Conservation (phyloP, 2,113 vertebrate genomes). For the Brachirus orientalis region DNA sequence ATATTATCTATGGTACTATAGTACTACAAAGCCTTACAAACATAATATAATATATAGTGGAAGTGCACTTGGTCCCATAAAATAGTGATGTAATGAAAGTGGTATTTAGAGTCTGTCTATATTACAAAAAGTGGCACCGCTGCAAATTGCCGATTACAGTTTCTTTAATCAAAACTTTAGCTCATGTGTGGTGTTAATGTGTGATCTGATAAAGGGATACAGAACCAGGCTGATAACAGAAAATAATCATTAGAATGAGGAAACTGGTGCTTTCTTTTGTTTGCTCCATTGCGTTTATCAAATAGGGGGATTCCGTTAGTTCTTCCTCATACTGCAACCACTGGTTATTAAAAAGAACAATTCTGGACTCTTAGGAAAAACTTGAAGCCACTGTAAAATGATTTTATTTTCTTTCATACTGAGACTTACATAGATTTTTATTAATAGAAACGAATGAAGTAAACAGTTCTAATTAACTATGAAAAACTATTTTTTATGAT, state of each 20-base stretch:
- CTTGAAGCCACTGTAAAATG: neutral
- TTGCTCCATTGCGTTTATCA: neutral
- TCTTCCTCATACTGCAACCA: neutral
- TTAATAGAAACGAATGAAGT: no score
- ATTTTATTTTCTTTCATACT: neutral
- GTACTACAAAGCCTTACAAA: no score
- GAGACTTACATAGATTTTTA: no score
- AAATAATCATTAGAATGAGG: neutral
- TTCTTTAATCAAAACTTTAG: constrained; percentile 7
- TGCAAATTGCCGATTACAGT: neutral
- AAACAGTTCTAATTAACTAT: no score
- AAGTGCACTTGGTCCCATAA: no score
- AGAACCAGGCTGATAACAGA: neutral
- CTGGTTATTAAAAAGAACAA: neutral
- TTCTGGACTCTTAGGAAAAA: neutral
- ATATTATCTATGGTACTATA: no score
- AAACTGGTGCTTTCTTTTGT: neutral
- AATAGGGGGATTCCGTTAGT: neutral
- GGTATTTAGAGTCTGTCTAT: no score
- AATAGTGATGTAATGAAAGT: neutral
- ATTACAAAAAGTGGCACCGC: neutral
- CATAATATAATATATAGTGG: no score
- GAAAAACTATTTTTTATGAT: no score
- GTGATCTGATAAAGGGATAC: neutral
- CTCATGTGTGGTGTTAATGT: neutral